Conservation (phyloP, 2,797 vertebrate genomes). For the Mastacembelus armatus region DNA sequence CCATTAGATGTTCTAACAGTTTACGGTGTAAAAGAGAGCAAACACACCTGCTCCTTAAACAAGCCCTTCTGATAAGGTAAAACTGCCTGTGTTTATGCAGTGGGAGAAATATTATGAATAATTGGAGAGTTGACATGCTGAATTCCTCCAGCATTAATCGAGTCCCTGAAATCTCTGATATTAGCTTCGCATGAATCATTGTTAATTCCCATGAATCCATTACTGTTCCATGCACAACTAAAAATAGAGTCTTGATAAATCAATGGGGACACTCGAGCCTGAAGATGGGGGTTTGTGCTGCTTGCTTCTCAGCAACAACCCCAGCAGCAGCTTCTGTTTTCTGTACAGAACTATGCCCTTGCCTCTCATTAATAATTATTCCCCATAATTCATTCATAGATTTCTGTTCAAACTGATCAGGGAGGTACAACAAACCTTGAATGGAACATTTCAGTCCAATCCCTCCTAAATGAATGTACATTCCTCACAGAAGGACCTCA, state of each 20-base stretch:
- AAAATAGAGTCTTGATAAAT: slow-evolving; percentile 81
- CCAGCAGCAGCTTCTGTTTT: slow-evolving; percentile 49
- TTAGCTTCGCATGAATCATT: slow-evolving; percentile 78
- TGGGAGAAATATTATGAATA: slow-evolving; percentile 76
- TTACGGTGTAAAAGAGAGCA: slow-evolving; percentile 25
- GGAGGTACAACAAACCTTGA: slow-evolving; percentile 47
- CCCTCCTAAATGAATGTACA: slow-evolving; percentile 31
- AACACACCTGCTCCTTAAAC: slow-evolving; percentile 58
- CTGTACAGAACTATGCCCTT: slow-evolving; percentile 52
- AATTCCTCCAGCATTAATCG: slow-evolving; percentile 75
- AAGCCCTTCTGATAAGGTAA: slow-evolving; percentile 45
- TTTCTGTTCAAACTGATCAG: slow-evolving; percentile 34
- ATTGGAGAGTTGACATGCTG: slow-evolving; percentile 61
- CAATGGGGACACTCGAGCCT: slow-evolving; percentile 75
- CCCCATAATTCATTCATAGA: slow-evolving; percentile 63
- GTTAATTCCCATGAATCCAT: slow-evolving; percentile 80
- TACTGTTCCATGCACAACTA: slow-evolving; percentile 76
- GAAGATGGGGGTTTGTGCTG: slow-evolving; percentile 54
- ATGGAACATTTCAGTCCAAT: slow-evolving; percentile 19
- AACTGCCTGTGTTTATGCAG: slow-evolving; percentile 71
- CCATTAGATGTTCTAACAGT: slow-evolving; percentile 50
- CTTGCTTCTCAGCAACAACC: slow-evolving; percentile 42
- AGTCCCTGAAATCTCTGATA: slow-evolving; percentile 76
- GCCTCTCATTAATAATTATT: slow-evolving; percentile 74
- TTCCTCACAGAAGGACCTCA: slow-evolving; percentile 25